Conservation (phyloP, 2,113 vertebrate genomes). For the Megatriorchis doriae region DNA sequence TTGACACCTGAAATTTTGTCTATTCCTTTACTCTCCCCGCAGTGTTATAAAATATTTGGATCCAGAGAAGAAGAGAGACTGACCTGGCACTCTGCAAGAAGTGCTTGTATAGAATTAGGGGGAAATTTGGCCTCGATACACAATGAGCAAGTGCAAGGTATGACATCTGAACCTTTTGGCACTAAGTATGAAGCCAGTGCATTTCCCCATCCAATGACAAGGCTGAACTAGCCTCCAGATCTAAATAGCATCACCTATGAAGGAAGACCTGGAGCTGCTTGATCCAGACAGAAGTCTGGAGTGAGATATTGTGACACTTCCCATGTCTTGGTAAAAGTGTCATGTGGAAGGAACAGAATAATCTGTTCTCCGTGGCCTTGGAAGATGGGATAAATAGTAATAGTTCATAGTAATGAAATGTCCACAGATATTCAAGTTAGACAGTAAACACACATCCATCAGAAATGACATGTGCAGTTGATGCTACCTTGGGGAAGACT, state of each 20-base stretch:
- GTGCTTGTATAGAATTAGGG: conserved; percentile 70
- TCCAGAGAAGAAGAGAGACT: conserved; percentile 59
- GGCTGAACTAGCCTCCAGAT: background rate
- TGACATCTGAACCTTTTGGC: background rate
- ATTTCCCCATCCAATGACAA: background rate
- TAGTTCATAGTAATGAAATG: background rate
- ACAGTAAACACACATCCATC: background rate
- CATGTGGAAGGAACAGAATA: background rate
- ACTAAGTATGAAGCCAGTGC: background rate
- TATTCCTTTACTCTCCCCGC: background rate
- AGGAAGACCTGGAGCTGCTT: background rate
- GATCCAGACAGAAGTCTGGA: background rate
- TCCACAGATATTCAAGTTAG: background rate
- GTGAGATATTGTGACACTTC: background rate
- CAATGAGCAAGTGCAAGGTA: conserved; percentile 83
- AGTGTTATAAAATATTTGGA: conserved; percentile 85
- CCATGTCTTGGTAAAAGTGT: background rate
- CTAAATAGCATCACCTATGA: background rate
- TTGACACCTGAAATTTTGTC: background rate
- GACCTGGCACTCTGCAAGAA: conserved; percentile 79
- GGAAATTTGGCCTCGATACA: conserved; percentile 85
- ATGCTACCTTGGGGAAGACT: background rate
- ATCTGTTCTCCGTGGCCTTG: background rate
- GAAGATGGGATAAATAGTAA: background rate
- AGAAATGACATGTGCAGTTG: background rate